These are phyloP conservation scores for Spea bombifrons DNA, from an alignment of 2,113 vertebrate genomes.

Conservation along the genomic window DNA sequence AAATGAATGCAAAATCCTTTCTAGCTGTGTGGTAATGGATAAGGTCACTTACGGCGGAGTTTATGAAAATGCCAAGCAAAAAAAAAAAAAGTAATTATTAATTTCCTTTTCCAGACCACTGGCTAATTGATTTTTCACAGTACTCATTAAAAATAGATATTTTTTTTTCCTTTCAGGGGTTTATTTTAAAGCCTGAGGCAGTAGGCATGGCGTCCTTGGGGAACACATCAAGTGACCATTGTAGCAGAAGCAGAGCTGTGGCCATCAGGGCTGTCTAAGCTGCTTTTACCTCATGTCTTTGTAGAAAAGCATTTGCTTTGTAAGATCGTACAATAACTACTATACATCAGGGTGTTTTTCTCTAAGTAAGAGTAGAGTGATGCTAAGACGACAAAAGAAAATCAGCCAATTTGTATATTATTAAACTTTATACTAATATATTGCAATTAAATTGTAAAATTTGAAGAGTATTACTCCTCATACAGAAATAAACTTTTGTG, in stretches of 20 bases:
- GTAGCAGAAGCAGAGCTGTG: conserved; percentile 57
- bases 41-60: conserved; percentile 51
- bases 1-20: conserved; percentile 29
- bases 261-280: conserved; percentile 62
- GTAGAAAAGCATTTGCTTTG: conserved; percentile 73
- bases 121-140: conserved; percentile 68
- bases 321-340: conserved; percentile 69
- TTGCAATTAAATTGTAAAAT: no score
- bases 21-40: conserved; percentile 33
- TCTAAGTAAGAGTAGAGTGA: no score
- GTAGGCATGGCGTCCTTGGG: conserved; percentile 56
- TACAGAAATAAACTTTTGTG: no score
- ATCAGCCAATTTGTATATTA: no score
- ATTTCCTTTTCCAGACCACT: conserved; percentile 58
- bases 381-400: no score
- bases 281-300: conserved; percentile 64
- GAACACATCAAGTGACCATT: conserved; percentile 67
- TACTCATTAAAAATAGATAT: conserved; percentile 75
- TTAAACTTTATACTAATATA: no score
- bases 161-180: conserved; percentile 60
- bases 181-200: conserved; percentile 64
- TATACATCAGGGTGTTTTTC: conserved; percentile 59
- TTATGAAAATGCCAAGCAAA: conserved; percentile 49
- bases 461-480: no score
- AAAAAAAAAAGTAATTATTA: conserved; percentile 61